Base-by-base conservation (phyloP, 2,888 invertebrate species). In the Augiades crinisus region DNA sequence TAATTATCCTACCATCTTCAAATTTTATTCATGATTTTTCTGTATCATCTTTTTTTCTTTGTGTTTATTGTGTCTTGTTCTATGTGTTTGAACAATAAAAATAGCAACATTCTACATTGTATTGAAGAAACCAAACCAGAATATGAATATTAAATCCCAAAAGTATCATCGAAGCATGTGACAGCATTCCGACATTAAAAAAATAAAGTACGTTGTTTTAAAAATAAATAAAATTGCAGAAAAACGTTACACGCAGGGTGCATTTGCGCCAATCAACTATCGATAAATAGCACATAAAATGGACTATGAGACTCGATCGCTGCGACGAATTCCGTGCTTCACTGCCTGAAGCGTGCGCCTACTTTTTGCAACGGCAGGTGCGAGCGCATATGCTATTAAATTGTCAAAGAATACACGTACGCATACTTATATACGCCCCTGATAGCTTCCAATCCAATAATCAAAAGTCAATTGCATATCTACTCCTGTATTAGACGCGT, bases 331-430 rank as follows among this genome's bases (percentile, higher is more conserved):
- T 84, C 87, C 82, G 73, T 81, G 79, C 86, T 79, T 75, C 81
- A 66, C 71, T 73, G 85, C 82, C 82, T 78, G 81, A 81, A 86
- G 87, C 88, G 81, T 84, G 86, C 75, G 76, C 77, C 78, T 81
- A 81, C 81, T 89, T 89, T 89, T 89, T 89, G 87, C 85, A 83
- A 61, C 56, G 78, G 85, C 88, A 89, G 88, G 88, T 89, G 88
- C 77, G 68, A 62, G 72, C 70, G 75, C 86, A 87, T 87, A 85
- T 87, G 89, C 86, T 86, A 86, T 89, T 88, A 88, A 87, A 88
- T 87, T 89, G 86, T 88, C 89, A 88, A 88, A 87, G 85, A 77
- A 72, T 72, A 77, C 78, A 78, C 72, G 71, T 78, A 78, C 71
- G 70, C 68, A 74, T 72, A 71, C 70, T 73, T 68, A 68, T 71